Evolutionary conservation across 2,888 invertebrate species (phyloP).

Genomic region (Erannis defoliaria): DNA sequence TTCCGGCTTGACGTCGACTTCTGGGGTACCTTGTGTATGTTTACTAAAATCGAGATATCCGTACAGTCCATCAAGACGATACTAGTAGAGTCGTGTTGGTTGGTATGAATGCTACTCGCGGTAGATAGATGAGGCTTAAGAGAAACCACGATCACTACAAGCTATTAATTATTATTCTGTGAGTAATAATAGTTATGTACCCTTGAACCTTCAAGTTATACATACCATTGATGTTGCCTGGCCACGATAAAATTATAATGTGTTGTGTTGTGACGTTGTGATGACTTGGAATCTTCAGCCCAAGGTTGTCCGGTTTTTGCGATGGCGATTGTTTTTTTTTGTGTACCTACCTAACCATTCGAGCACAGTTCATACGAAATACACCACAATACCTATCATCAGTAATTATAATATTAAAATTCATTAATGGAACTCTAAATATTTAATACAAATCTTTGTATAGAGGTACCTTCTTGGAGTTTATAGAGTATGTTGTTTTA

Average conservation of each 20-base stretch:
- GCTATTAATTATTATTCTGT: constrained; percentile 12
- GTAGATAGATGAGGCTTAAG: too few relatives aligned
- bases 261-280: constrained; percentile 47
- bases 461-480: too few relatives aligned
- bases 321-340: constrained; percentile 57
- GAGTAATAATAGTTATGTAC: constrained; percentile 1
- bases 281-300: constrained; percentile 47
- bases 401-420: too few relatives aligned
- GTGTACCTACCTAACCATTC: constrained; percentile 36
- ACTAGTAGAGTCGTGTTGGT: too few relatives aligned
- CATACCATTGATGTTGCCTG: constrained; percentile 22
- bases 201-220: constrained; percentile 18
- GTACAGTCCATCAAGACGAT: too few relatives aligned
- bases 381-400: not conserved
- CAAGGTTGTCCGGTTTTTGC: constrained; percentile 68
- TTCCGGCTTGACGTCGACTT: too few relatives aligned
- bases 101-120: too few relatives aligned
- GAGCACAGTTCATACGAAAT: constrained; percentile 10
- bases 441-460: too few relatives aligned
- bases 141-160: not conserved
- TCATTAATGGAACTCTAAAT: too few relatives aligned
- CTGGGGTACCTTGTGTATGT: too few relatives aligned
- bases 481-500: too few relatives aligned
- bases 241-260: constrained; percentile 39
- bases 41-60: too few relatives aligned